Conservation (phyloP, 2,797 vertebrate species). For the Trachurus trachurus region DNA sequence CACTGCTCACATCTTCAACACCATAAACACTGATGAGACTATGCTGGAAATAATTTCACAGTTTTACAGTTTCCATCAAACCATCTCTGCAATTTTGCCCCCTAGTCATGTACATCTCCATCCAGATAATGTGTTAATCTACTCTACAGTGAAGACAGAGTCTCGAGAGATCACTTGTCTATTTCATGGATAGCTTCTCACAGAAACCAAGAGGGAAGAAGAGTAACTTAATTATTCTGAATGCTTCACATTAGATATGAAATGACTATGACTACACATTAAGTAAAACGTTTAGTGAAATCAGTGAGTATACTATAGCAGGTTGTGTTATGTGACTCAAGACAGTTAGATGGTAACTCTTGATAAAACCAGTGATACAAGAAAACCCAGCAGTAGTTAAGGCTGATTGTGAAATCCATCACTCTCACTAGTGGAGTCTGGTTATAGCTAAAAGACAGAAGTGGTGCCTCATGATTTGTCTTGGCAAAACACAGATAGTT, state of each 20-base stretch:
- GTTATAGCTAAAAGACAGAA: not conserved
- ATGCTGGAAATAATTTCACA: constrained; percentile 75
- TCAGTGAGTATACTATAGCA: not conserved
- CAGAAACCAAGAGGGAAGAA: constrained; percentile 55
- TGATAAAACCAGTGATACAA: not conserved
- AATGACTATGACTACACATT: constrained; percentile 1
- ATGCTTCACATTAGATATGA: constrained; percentile 31
- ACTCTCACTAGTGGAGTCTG: not conserved
- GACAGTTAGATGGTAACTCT: not conserved
- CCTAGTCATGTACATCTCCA: constrained; percentile 72
- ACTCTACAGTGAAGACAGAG: constrained; percentile 55
- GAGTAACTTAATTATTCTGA: constrained; percentile 63
- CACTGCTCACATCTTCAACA: constrained; percentile 58
- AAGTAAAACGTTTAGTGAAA: constrained; percentile 17
- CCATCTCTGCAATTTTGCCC: constrained; percentile 54
- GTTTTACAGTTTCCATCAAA: constrained; percentile 72
- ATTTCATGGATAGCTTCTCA: constrained; percentile 78
- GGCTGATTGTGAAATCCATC: not conserved
- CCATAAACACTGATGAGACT: constrained; percentile 75
- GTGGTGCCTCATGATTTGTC: not conserved
- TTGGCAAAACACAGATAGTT: not conserved
- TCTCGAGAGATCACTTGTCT: constrained; percentile 70
- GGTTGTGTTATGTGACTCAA: not conserved
- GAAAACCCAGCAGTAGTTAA: not conserved
- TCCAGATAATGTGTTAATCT: constrained; percentile 76